A percentile compares a stretch with the other conserved stretches of the same genome.
Conservation (phyloP, 2,113 vertebrate species). For the Edolisoma coerulescens region DNA sequence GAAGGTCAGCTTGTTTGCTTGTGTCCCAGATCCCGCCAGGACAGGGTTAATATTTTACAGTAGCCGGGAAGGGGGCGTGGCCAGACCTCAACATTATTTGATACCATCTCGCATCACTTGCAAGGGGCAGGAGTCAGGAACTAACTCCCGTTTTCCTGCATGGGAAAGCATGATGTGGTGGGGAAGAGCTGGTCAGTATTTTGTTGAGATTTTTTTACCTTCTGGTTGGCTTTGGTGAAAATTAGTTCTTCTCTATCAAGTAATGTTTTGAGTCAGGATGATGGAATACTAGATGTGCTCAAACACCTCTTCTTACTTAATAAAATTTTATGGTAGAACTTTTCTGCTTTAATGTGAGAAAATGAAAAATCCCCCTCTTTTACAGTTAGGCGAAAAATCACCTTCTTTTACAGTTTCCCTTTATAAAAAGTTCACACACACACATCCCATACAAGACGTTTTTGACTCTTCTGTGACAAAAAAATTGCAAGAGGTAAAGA, state of each 20-base stretch:
- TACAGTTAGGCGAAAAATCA: too few relatives aligned
- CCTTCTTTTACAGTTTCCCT: background rate
- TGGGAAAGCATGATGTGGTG: background rate
- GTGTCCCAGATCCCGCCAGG: background rate
- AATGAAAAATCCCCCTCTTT: too few relatives aligned
- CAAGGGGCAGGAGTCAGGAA: background rate
- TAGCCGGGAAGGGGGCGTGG: background rate
- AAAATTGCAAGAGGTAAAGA: background rate
- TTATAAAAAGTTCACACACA: background rate
- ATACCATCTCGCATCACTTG: background rate
- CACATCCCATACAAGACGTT: background rate
- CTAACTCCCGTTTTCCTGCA: background rate
- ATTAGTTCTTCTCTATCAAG: background rate
- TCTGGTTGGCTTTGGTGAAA: background rate
- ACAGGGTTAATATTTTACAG: background rate
- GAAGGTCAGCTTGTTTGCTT: background rate
- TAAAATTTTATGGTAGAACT: background rate
- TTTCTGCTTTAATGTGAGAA: background rate
- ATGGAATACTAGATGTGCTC: background rate
- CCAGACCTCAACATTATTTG: accelerated
- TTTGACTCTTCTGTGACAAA: background rate
- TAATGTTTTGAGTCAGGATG: background rate
- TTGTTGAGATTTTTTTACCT: background rate
- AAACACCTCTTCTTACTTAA: background rate
- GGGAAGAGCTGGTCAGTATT: background rate